Conservation (phyloP, 1,140 invertebrate species). For the Aradophagus sp. region DNA sequence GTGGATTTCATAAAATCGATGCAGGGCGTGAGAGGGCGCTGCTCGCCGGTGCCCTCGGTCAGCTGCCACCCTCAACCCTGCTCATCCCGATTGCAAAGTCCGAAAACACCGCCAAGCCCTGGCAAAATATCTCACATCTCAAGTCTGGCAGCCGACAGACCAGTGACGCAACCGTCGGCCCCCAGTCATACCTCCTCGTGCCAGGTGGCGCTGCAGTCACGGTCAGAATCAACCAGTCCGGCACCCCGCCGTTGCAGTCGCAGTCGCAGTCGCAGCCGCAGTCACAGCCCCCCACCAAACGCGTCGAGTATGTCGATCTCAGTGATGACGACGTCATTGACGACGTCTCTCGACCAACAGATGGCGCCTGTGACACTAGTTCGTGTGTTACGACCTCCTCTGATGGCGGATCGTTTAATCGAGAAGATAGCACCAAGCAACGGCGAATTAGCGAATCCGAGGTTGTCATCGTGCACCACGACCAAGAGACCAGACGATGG, state of each 20-base stretch:
- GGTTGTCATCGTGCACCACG: not conserved
- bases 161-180: slow-evolving; percentile 26
- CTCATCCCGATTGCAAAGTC: slow-evolving; percentile 67
- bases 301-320: slow-evolving; percentile 37
- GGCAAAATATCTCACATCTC: slow-evolving; percentile 49
- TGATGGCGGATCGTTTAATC: slow-evolving; percentile 8
- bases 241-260: no score
- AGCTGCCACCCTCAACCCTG: slow-evolving; percentile 69
- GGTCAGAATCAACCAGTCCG: slow-evolving; percentile 16
- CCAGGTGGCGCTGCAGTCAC: slow-evolving; percentile 57
- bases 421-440: slow-evolving; percentile 1
- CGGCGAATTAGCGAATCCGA: slow-evolving; percentile 3
- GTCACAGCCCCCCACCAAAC: slow-evolving; percentile 14
- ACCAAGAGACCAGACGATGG: slow-evolving; percentile 32
- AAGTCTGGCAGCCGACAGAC: slow-evolving; percentile 33
- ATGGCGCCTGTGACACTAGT: slow-evolving; percentile 33
- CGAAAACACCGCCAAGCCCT: slow-evolving; percentile 25
- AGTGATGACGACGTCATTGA: slow-evolving; percentile 26
- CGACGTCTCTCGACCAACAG: slow-evolving; percentile 8
- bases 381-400: slow-evolving; percentile 10
- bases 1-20: slow-evolving; percentile 72
- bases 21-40: slow-evolving; percentile 56
- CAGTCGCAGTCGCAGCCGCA: no score
- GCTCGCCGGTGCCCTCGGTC: slow-evolving; percentile 62
- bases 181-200: slow-evolving; percentile 66